phyloP scores from a whole-genome alignment of 2,888 invertebrate species.

The Pheosia gnoma region DNA sequence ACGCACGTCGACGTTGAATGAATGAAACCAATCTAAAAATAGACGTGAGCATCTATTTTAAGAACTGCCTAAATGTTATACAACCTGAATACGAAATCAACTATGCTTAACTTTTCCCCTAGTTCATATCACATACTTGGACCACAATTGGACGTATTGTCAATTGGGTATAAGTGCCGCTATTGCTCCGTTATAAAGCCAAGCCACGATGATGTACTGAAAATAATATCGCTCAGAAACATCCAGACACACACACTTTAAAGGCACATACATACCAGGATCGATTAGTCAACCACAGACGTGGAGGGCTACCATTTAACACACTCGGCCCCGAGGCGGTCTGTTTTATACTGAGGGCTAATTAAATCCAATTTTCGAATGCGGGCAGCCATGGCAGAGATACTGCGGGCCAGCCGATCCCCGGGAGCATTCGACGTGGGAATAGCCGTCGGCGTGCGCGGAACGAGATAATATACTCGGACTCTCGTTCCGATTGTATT shows the following conservation, averaged over 20 bases:
- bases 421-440: conserved; percentile 31
- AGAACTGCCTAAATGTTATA: conserved; percentile 1
- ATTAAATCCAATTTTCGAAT: conserved; percentile 73
- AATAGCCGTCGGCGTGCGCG: conserved; percentile 20
- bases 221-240: conserved; percentile 1
- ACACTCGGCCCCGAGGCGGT: conserved; percentile 39
- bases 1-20: not conserved
- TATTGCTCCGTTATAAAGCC: no score
- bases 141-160: no score
- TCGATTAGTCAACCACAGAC: conserved; percentile 34
- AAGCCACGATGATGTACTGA: no score
- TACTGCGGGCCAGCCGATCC: conserved; percentile 45
- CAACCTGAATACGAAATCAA: not conserved
- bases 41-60: not conserved
- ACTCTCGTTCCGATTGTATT: not conserved
- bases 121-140: no score
- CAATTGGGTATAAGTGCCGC: no score
- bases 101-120: not conserved
- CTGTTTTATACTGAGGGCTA: conserved; percentile 56
- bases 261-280: not conserved
- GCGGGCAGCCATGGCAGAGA: conserved; percentile 62
- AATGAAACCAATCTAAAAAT: conserved; percentile 3
- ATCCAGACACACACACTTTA: not conserved
- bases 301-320: conserved; percentile 39
- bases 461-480: conserved; percentile 10